These are phyloP conservation scores for Bacillus rossius DNA, from an alignment of 1,140 invertebrate genomes.

Conservation along the genomic window DNA sequence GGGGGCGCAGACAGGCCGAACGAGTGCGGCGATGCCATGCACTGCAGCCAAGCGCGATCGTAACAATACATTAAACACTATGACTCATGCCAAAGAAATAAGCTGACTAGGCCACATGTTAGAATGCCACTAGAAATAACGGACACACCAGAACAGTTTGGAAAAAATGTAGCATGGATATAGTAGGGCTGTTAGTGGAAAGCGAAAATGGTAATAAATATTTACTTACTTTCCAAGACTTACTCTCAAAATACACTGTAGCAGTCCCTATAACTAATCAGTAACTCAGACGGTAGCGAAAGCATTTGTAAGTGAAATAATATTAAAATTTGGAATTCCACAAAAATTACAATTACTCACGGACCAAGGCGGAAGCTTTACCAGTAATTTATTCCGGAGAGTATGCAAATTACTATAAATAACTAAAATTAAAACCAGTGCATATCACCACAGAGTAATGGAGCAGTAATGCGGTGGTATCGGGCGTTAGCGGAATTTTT, in stretches of 20 bases:
- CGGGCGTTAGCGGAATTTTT: slow-evolving; percentile 32
- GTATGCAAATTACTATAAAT: slow-evolving; percentile 27
- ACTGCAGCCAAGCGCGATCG: no score
- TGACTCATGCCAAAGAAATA: slow-evolving; percentile 13
- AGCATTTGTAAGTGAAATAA: background rate
- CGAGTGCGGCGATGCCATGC: no score
- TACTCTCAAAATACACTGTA: slow-evolving; percentile 6
- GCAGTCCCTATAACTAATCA: slow-evolving; percentile 5
- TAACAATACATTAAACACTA: no score
- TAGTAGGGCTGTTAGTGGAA: slow-evolving; percentile 10
- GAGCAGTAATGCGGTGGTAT: slow-evolving; percentile 33
- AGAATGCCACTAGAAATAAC: slow-evolving; percentile 9
- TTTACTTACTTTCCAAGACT: slow-evolving; percentile 8
- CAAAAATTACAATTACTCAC: background rate
- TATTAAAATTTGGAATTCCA: background rate
- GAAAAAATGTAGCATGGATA: slow-evolving; percentile 2
- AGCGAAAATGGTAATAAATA: slow-evolving; percentile 5
- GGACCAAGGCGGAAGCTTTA: slow-evolving; percentile 3
- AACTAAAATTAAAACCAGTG: slow-evolving; percentile 29
- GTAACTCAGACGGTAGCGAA: background rate
- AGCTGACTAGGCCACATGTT: background rate
- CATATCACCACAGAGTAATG: slow-evolving; percentile 35
- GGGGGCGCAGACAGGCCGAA: no score
- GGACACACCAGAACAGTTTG: background rate
- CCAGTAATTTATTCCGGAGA: slow-evolving; percentile 20